A percentile compares a stretch with the other conserved stretches of the same genome.
phyloP scores from a whole-genome alignment of 1,140 invertebrate species.

The Aphidius gifuensis region DNA sequence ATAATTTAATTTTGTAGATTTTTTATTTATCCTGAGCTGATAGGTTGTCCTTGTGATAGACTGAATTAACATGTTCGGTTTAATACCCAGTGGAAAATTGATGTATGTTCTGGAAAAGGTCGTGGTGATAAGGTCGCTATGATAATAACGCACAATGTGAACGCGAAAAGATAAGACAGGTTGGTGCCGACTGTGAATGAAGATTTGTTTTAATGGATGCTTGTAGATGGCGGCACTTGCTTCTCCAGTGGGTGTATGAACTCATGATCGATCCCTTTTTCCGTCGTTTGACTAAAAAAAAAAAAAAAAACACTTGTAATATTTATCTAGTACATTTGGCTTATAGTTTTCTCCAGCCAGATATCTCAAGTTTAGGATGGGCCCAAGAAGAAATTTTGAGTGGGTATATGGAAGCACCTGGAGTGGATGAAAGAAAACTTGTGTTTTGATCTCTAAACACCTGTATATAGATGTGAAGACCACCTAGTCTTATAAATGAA shows the following conservation, averaged over 20 bases:
- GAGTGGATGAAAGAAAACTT: no score
- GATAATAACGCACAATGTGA: neutral
- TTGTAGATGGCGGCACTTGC: conserved; percentile 20
- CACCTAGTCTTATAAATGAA: no score
- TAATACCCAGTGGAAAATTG: neutral
- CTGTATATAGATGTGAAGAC: no score
- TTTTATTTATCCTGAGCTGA: conserved; percentile 20
- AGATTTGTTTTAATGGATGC: neutral
- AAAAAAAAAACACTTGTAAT: no score
- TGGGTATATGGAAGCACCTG: no score
- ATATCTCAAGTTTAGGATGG: no score
- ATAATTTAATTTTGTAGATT: conserved; percentile 7
- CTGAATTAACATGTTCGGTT: neutral
- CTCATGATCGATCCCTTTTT: no score
- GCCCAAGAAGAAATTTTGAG: no score
- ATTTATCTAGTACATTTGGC: no score
- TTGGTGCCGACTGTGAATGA: conserved; percentile 15
- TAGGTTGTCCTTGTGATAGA: conserved; percentile 7
- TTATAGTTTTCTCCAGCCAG: neutral
- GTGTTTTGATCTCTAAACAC: no score
- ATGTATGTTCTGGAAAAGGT: conserved; percentile 3
- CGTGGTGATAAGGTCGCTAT: conserved; percentile 20
- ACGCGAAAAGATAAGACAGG: conserved; percentile 7
- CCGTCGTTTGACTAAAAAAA: no score
- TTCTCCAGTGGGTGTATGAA: neutral